Percentiles rank a stretch among this genome's conserved stretches.
Evolutionary conservation across 2,113 vertebrate species (phyloP).

Genomic region (Psittacus erithacus): DNA sequence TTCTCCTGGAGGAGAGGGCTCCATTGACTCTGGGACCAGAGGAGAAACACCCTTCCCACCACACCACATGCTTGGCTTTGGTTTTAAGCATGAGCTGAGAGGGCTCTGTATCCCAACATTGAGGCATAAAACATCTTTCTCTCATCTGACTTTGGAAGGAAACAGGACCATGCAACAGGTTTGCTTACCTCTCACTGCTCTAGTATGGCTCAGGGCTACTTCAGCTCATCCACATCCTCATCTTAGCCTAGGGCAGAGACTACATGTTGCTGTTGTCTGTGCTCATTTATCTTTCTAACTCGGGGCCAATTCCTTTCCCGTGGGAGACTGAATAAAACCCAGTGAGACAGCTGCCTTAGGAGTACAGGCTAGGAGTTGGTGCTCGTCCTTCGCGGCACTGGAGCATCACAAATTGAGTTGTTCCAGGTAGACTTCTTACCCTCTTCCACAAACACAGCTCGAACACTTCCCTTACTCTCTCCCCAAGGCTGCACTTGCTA

Average conservation of each 20-base stretch:
- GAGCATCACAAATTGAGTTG: background rate
- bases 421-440: background rate
- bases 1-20: background rate
- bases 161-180: background rate
- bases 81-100: background rate
- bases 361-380: background rate
- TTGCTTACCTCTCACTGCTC: background rate
- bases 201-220: background rate
- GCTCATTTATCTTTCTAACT: background rate
- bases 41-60: background rate
- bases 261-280: background rate
- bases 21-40: background rate
- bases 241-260: background rate
- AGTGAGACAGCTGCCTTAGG: background rate
- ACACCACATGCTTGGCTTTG: background rate
- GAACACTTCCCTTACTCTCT: background rate
- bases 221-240: background rate
- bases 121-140: background rate
- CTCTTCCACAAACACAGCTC: background rate
- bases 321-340: background rate
- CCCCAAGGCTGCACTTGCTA: background rate
- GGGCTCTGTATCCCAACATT: background rate
- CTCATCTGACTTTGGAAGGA: background rate
- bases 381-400: background rate
- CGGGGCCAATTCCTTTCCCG: background rate